Evolutionary conservation across 2,797 vertebrate genomes (phyloP), one percentile per base, ranked within the genome.

Genomic region (Gallinago stenura): DNA sequence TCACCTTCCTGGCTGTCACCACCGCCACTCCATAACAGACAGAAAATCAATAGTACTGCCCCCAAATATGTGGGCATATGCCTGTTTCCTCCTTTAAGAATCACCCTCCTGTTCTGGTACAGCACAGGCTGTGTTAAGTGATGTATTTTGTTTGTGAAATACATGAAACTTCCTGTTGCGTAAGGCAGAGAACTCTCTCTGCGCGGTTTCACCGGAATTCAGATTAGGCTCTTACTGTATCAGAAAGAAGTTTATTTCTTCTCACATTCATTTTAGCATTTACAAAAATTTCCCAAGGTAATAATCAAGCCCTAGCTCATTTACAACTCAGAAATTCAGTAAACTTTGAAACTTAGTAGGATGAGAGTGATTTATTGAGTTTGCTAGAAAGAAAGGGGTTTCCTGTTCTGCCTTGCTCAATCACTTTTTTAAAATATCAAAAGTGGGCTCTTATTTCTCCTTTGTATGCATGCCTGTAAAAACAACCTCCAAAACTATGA

Each of bases 381-480:
- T 75, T 75, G 46, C 68, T 70, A 58, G 54, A 82, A 84, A 77
- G 35, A 82, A 85, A 12, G 24, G 53, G 60, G 39, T 70, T 92
- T 92, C 81, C 84, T 79, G 39, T 71, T 90, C 78, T 79, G 75
- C 56, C 62, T 76, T 50, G 66, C 26, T 90, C 61, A 66, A 79
- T 77, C 43, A 57, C 16, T 84, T 76, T 17, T 54, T 43, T 56
- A 70, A 96, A 93, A 82, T 90, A 91, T 56, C 65, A 91, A 57
- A 89, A 93, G 14, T 26, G 46, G 70, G 41, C 16, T 89, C 20
- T 54, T 65, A 50, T 72, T 94, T 90, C 73, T 81, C 65, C 93
- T 90, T 71, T 78, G 28, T 68, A 75, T 68, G 48, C 61, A 60
- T 61, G 65, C 48, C 95, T 90, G 54, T 61, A 86, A 89, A 92